Percentiles rank a stretch among this genome's conserved stretches.
Conservation (phyloP, 1,140 invertebrate genomes). For the Gonatopus flavifemur region DNA sequence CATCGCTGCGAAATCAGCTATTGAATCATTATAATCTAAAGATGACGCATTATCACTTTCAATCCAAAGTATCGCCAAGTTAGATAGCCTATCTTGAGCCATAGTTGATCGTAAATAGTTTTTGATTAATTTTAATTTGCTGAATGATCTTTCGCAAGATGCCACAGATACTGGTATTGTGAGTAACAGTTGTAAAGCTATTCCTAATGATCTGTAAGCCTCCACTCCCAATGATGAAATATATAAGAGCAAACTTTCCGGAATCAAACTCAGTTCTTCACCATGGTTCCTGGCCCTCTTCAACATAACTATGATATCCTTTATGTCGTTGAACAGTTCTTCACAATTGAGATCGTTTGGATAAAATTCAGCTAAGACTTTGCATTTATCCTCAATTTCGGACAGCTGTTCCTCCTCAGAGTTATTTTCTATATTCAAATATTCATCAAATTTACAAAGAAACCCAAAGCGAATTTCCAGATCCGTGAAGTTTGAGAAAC, state of each 20-base stretch:
- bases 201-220: not conserved
- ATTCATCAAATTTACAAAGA: too few species aligned
- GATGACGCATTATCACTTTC: slow-evolving; percentile 12
- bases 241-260: not conserved
- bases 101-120: slow-evolving; percentile 28
- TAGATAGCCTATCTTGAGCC: slow-evolving; percentile 26
- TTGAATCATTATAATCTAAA: slow-evolving; percentile 11
- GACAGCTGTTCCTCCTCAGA: too few species aligned
- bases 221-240: not conserved
- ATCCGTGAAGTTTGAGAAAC: too few species aligned
- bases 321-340: not conserved
- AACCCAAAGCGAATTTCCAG: too few species aligned
- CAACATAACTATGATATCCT: not conserved
- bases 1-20: slow-evolving; percentile 17
- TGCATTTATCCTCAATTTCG: too few species aligned
- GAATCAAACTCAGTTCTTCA: not conserved
- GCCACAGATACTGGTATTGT: slow-evolving; percentile 23
- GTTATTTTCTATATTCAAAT: too few species aligned
- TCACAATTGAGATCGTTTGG: not conserved
- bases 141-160: slow-evolving; percentile 28
- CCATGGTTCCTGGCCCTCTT: not conserved
- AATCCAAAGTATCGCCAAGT: slow-evolving; percentile 24
- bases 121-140: slow-evolving; percentile 38
- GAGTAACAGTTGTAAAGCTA: not conserved
- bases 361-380: too few species aligned